A percentile compares a stretch with the other conserved stretches of the same genome.
These are phyloP conservation scores for Noctuana brunneofusca DNA, from an alignment of 2,888 invertebrate genomes.

Conservation along the genomic window DNA sequence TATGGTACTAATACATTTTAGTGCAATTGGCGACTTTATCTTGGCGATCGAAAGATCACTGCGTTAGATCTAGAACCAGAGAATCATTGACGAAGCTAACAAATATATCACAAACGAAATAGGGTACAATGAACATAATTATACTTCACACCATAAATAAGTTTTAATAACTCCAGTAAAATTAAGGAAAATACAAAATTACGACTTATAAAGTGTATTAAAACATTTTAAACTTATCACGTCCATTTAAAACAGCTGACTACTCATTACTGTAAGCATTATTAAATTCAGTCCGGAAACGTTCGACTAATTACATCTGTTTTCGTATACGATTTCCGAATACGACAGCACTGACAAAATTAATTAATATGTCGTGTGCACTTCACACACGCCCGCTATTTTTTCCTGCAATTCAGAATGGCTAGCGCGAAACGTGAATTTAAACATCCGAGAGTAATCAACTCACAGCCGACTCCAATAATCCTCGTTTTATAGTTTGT, in stretches of 20 bases:
- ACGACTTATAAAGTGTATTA: not conserved
- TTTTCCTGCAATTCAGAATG: conserved; percentile 3
- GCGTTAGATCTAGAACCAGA: too few relatives aligned
- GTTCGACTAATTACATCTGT: not conserved
- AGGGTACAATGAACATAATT: too few relatives aligned
- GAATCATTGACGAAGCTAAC: too few relatives aligned
- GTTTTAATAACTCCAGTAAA: not conserved
- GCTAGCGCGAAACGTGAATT: not conserved
- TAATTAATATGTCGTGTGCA: conserved; percentile 3
- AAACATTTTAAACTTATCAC: not conserved
- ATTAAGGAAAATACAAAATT: not conserved
- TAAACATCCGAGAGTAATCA: not conserved
- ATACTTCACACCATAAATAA: not conserved
- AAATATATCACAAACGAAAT: too few relatives aligned
- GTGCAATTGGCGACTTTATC: too few relatives aligned
- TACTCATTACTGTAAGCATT: not conserved
- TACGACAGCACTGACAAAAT: conserved; percentile 2
- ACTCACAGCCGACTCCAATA: not conserved
- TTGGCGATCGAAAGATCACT: too few relatives aligned
- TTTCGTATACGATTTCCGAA: conserved; percentile 7
- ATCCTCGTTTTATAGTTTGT: not conserved
- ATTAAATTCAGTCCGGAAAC: not conserved
- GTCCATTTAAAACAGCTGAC: not conserved
- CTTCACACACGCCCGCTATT: not conserved
- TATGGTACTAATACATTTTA: too few relatives aligned